Evolutionary conservation across 1,140 invertebrate genomes (phyloP), one percentile per base, ranked within the genome.

Genomic region (Trissolcus basalis): DNA sequence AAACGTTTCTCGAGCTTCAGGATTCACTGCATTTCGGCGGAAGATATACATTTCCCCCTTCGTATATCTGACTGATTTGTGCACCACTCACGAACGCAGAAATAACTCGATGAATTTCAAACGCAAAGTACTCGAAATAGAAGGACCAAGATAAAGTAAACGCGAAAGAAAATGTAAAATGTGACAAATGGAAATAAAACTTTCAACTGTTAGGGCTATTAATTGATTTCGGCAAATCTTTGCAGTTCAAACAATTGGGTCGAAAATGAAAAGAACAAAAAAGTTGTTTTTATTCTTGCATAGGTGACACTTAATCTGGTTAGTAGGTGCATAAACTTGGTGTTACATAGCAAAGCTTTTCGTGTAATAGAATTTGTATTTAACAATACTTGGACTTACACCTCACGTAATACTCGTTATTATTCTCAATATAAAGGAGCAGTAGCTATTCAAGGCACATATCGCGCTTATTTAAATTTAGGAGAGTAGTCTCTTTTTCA

Each of bases 1-100:
- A 68, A 75, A 75, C 72, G 64, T 69, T 68, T 64, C 64, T 69
- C 72, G 48, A 53, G 65, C 49, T 75, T 75, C 71, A 68, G 64
- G 64, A 68, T 60, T 64, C 65, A 68, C 55, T 70, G 65, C 73
- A 32, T 76, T 76, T 59, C 49, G 47, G 65, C 43, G 60, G 67
- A 70, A 65, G 73, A 64, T 76, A 64, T 76, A 76, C 64, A 61
- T 76, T 69, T 76, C 59, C 60, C 53, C 41, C 45, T 67, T 71
- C 54, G 73, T 60, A 70, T 60, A 70, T 59, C 64, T 55, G 73
- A 65, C 65, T 70, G 65, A 76, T 70, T 76, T 65, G 65, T 65
- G 73, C 60, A 70, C 64, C 48, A 60, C 59, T 70, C 67, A 67
- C 60, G 73, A 77, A 77, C 69, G 63, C 56, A 67, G 67, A 77